phyloP scores from a whole-genome alignment of 2,888 invertebrate genomes.

The Alitta virens region DNA sequence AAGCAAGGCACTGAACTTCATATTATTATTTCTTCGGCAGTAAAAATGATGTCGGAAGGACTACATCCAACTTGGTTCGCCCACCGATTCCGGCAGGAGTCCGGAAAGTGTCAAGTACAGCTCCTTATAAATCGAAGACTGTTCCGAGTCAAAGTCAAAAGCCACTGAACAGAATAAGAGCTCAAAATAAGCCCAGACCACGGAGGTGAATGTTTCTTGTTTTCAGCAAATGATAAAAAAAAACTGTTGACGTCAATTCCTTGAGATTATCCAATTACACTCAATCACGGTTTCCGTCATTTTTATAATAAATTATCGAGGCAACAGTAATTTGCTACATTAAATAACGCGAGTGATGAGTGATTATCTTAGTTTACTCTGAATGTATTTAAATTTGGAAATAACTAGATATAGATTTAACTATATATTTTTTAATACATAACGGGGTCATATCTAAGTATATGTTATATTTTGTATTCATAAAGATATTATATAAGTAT shows the following conservation, averaged over 20 bases:
- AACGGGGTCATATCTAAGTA: background rate
- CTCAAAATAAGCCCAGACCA: conserved; percentile 19
- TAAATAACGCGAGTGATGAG: too few species aligned
- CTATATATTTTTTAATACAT: background rate
- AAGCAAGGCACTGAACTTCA: too few species aligned
- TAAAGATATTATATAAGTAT: too few species aligned
- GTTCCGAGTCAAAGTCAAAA: conserved; percentile 21
- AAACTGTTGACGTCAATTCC: too few species aligned
- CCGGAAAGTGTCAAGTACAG: conserved; percentile 17
- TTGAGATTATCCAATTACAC: too few species aligned
- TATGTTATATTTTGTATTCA: background rate
- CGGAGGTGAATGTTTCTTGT: background rate
- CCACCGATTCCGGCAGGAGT: background rate
- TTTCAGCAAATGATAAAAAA: background rate
- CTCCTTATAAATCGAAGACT: conserved; percentile 22
- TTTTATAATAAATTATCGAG: too few species aligned
- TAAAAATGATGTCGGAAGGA: background rate
- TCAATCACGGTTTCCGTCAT: too few species aligned
- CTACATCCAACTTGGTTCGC: background rate
- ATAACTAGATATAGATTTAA: too few species aligned
- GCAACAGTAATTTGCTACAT: too few species aligned
- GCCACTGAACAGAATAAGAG: conserved; percentile 19
- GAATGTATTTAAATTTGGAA: too few species aligned
- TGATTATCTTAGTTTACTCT: too few species aligned
- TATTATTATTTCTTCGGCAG: background rate